Base-by-base conservation (phyloP, 2,888 invertebrate species). In the Drosophila neotestacea region DNA sequence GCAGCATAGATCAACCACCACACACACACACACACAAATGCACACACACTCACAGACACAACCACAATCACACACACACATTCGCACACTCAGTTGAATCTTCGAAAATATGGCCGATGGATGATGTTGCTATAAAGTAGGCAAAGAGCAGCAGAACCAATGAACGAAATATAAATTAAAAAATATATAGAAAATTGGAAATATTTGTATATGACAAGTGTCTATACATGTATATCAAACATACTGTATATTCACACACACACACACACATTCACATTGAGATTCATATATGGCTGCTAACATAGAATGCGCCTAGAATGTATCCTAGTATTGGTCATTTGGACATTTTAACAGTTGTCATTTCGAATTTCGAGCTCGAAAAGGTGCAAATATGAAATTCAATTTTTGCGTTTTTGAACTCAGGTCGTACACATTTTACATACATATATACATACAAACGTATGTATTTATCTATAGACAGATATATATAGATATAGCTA, bases 101-200 rank as follows among this genome's bases (percentile, higher is more conserved):
- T 72, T 73, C 81, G 71, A 82, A 85, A 81, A 78, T 82, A 77
- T 85, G 73, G 76, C 78, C 61, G 80, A 48, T 67, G 64, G 80
- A 48, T 67, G 64, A 55, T 75, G 64, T 36, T 63, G 65, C 81
- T 67, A 78, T 81, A 74, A 73, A 77, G 70, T 70, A 67, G 70
- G 64, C 72, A 75, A 66, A 52, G 52, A 69, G 71, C 64, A 64
- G 64, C 70, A 77, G 78, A 79, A 68, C 86, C 85, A 84, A 76
- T 85, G 87, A 73, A 78, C 84, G 80, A 75, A 69, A 83, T 86
- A 84, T 77, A 70, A 77, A 86, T 81, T 44, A 60, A 44, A 70
- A 73, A 78, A 73, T 67, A 70, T 80, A 82, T 84, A 75, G 79
- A 81, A 81, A 87, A 84, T 87, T 84, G 87, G 84, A 87, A 84